Evolutionary conservation across 1,140 invertebrate species (phyloP).

Genomic region (Stratiolaelaps scimitus): DNA sequence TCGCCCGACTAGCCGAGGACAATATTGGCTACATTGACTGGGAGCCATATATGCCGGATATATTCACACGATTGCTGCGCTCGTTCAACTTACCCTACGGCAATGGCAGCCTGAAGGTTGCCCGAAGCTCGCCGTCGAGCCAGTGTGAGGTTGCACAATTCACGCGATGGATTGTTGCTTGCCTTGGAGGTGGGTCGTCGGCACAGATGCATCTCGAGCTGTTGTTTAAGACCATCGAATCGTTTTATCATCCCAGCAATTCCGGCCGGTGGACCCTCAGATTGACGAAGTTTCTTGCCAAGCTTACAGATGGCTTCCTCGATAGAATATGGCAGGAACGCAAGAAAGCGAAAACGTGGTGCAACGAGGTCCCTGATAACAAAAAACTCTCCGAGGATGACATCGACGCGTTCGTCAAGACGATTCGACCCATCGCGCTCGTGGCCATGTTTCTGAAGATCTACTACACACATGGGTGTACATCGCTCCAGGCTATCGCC

Average conservation of each 20-base stretch:
- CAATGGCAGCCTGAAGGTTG: background rate
- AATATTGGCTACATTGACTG: conserved; percentile 77
- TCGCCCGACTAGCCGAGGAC: conserved; percentile 55
- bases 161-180: conserved; percentile 53
- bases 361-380: conserved; percentile 51
- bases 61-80: conserved; percentile 34
- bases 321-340: conserved; percentile 52
- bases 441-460: conserved; percentile 62
- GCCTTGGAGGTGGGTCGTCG: conserved; percentile 46
- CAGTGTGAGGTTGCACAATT: background rate
- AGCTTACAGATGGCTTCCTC: conserved; percentile 46
- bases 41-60: conserved; percentile 60
- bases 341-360: conserved; percentile 52
- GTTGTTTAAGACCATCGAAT: conserved; percentile 68
- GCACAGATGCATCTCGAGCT: conserved; percentile 61
- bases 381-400: conserved; percentile 63
- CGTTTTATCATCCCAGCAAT: conserved; percentile 81
- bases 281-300: conserved; percentile 39
- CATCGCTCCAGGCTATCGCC: conserved; percentile 60
- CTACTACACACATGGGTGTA: conserved; percentile 51
- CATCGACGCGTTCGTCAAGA: conserved; percentile 66
- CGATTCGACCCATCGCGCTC: conserved; percentile 53
- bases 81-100: conserved; percentile 14
- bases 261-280: conserved; percentile 54
- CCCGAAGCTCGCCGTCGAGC: too few relatives aligned